A percentile compares a stretch with the other conserved stretches of the same genome.
phyloP scores from a whole-genome alignment of 2,888 invertebrate genomes.

The Nysson spinosus region DNA sequence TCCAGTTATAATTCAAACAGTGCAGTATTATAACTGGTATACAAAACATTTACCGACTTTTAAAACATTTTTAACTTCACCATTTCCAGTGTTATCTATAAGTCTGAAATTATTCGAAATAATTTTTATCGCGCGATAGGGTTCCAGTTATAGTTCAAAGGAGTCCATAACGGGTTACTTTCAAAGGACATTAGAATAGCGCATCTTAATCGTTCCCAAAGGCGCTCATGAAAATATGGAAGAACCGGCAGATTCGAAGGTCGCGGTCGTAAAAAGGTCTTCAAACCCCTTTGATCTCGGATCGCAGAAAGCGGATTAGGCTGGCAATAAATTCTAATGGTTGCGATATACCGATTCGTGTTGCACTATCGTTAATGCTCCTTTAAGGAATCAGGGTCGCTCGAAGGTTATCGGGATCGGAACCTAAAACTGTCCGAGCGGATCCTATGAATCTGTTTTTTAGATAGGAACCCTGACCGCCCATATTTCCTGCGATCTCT shows the following conservation, averaged over 20 bases:
- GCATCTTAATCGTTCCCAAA: too few relatives aligned
- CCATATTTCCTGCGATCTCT: slow-evolving; percentile 1
- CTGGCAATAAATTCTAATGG: slow-evolving; percentile 41
- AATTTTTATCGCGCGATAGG: too few relatives aligned
- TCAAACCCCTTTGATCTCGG: slow-evolving; percentile 32
- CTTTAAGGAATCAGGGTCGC: slow-evolving; percentile 36
- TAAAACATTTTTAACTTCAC: too few relatives aligned
- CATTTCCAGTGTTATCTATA: too few relatives aligned
- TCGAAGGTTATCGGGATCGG: slow-evolving; percentile 31
- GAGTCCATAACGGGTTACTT: too few relatives aligned
- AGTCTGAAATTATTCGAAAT: too few relatives aligned
- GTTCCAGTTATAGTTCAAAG: too few relatives aligned
- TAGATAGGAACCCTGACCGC: slow-evolving; percentile 18
- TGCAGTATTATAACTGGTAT: too few relatives aligned
- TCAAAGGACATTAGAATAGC: too few relatives aligned
- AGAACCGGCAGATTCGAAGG: background rate
- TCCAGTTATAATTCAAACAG: too few relatives aligned
- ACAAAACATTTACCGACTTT: too few relatives aligned
- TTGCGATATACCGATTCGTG: slow-evolving; percentile 14
- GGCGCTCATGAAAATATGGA: too few relatives aligned
- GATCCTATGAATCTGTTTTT: slow-evolving; percentile 41
- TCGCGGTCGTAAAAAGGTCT: slow-evolving; percentile 9
- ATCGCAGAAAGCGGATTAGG: slow-evolving; percentile 38
- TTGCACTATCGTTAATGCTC: slow-evolving; percentile 40
- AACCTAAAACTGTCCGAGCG: slow-evolving; percentile 31